Conservation (phyloP, 1,140 invertebrate species). For the Nixonia krombeini region DNA sequence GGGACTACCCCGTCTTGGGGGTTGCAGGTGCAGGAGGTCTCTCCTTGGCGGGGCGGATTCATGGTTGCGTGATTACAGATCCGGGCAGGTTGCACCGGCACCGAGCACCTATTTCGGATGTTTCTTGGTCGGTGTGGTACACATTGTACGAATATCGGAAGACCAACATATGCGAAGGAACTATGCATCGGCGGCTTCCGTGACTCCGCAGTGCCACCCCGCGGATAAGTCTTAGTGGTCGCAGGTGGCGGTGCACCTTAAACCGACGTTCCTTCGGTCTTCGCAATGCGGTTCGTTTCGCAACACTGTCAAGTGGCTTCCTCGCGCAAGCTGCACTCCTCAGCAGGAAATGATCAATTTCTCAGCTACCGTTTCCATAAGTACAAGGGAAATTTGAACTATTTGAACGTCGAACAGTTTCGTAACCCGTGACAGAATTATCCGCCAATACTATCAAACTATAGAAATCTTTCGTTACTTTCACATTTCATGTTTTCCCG, state of each 20-base stretch:
- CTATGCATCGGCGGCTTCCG: conserved; percentile 56
- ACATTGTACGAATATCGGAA: conserved; percentile 26
- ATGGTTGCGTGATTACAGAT: conserved; percentile 65
- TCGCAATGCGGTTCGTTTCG: background rate
- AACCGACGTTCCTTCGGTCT: conserved; percentile 33
- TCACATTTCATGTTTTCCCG: too few species aligned
- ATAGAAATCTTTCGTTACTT: too few species aligned
- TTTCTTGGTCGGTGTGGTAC: conserved; percentile 28
- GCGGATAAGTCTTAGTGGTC: conserved; percentile 59
- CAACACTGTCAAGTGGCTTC: background rate
- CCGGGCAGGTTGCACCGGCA: conserved; percentile 33
- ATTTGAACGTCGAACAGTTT: too few species aligned
- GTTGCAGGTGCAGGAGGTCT: conserved; percentile 65
- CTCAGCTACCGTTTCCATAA: too few species aligned
- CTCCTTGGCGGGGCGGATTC: conserved; percentile 59
- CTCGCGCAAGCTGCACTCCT: too few species aligned
- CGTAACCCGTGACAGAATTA: too few species aligned
- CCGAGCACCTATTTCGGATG: conserved; percentile 25
- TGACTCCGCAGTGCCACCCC: conserved; percentile 55
- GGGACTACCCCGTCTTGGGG: conserved; percentile 61
- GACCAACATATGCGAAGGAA: conserved; percentile 63
- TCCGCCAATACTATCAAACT: too few species aligned
- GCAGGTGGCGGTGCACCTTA: conserved; percentile 64
- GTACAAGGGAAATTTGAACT: too few species aligned
- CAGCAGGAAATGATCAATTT: too few species aligned